Percentiles rank a stretch among this genome's conserved stretches.
Conservation (phyloP, 2,113 vertebrate species). For the Upupa epops region DNA sequence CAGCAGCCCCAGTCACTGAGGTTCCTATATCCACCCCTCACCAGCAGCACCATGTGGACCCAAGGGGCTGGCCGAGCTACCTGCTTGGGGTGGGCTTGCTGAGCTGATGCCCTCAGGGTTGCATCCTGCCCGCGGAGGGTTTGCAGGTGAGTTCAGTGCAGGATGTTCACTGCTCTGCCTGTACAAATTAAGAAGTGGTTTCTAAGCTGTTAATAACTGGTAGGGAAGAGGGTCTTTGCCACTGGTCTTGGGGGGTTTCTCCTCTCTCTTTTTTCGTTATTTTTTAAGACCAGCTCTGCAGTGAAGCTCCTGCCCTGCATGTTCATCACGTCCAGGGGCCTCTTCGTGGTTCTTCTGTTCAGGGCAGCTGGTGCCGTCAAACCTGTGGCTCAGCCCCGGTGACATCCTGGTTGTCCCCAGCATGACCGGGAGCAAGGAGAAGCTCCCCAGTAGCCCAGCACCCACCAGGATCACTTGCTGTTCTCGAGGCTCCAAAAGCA, state of each 20-base stretch:
- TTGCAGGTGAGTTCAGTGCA: background rate
- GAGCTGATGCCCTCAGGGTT: background rate
- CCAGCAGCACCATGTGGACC: background rate
- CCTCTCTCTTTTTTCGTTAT: no score
- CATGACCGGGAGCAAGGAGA: fast-evolving
- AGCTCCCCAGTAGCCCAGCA: background rate
- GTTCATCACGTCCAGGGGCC: no score
- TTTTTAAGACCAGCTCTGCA: background rate
- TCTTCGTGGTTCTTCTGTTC: no score
- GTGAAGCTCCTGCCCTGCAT: background rate
- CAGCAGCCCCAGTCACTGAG: background rate
- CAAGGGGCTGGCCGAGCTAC: background rate
- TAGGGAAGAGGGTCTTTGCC: background rate
- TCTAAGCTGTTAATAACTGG: background rate
- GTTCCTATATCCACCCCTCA: background rate
- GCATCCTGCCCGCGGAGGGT: fast-evolving
- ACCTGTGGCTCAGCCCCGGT: fast-evolving
- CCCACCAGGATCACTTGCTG: background rate
- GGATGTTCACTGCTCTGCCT: background rate
- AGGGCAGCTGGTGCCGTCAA: background rate
- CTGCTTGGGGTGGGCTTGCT: background rate
- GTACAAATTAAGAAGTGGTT: background rate
- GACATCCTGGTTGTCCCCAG: background rate
- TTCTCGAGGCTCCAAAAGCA: background rate
- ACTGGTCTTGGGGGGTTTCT: background rate